These are phyloP conservation scores for Ceratothoa steindachneri DNA, from an alignment of 2,888 invertebrate genomes.

Conservation along the genomic window DNA sequence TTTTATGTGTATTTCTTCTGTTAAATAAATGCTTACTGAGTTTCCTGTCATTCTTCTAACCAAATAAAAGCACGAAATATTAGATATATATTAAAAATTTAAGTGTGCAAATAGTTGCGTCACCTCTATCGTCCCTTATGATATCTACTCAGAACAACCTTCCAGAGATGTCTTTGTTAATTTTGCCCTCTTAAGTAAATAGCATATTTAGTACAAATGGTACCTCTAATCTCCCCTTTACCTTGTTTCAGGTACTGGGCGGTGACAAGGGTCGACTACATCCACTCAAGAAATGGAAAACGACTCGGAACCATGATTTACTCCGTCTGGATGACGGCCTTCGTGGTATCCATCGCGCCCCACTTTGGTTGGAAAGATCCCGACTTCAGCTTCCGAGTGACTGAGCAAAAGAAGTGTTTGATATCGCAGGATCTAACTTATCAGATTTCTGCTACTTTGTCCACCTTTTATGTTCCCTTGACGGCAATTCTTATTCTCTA, in stretches of 20 bases:
- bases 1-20: no score
- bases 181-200: no score
- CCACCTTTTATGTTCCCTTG: constrained; percentile 94
- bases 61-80: no score
- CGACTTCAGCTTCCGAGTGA: constrained; percentile 59
- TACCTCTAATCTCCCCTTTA: no score
- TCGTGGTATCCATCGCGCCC: constrained; percentile 91
- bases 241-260: constrained; percentile 91
- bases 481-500: constrained; percentile 90
- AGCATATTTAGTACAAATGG: no score
- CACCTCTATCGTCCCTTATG: no score
- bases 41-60: no score
- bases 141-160: no score
- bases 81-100: no score
- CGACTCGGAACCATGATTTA: constrained; percentile 86
- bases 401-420: constrained; percentile 55
- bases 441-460: constrained; percentile 93
- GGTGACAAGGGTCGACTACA: constrained; percentile 94
- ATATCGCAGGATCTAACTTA: constrained; percentile 79
- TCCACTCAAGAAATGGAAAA: constrained; percentile 80
- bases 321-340: constrained; percentile 84
- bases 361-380: constrained; percentile 94
- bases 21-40: no score
- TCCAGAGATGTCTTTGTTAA: no score
- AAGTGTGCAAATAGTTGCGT: no score